Conservation (phyloP, 2,888 invertebrate genomes). For the Plagodis pulveraria region DNA sequence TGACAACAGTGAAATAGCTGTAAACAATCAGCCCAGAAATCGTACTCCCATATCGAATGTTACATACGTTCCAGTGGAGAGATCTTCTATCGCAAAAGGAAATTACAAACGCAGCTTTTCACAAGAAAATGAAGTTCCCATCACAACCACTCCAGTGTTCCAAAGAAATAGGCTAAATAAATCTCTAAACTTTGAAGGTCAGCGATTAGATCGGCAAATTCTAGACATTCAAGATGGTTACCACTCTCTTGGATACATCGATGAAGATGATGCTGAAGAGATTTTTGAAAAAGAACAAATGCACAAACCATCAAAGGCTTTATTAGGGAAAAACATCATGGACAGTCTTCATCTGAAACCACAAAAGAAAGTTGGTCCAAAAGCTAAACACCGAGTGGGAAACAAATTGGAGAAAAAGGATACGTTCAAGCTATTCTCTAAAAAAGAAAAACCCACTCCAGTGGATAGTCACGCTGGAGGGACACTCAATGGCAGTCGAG, state of each 20-base stretch:
- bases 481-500: constrained; percentile 67
- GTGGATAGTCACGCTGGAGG: constrained; percentile 71
- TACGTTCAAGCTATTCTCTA: constrained; percentile 73
- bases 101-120: constrained; percentile 73
- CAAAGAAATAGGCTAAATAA: constrained; percentile 80
- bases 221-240: constrained; percentile 79
- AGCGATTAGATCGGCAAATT: constrained; percentile 79
- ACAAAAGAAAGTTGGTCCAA: constrained; percentile 74
- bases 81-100: constrained; percentile 57
- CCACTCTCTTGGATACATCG: constrained; percentile 77
- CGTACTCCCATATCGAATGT: constrained; percentile 79
- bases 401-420: constrained; percentile 69
- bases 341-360: constrained; percentile 80
- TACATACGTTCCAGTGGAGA: constrained; percentile 72
- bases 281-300: constrained; percentile 55
- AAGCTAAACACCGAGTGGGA: constrained; percentile 73
- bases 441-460: constrained; percentile 66
- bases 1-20: constrained; percentile 77
- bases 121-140: constrained; percentile 65
- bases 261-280: constrained; percentile 68
- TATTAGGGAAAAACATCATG: constrained; percentile 78
- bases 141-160: constrained; percentile 72
- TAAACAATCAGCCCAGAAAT: constrained; percentile 79
- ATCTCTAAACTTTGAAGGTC: constrained; percentile 78
- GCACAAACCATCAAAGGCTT: constrained; percentile 73